Conservation (phyloP, 2,888 invertebrate species). For the Cremastinae sp. region DNA sequence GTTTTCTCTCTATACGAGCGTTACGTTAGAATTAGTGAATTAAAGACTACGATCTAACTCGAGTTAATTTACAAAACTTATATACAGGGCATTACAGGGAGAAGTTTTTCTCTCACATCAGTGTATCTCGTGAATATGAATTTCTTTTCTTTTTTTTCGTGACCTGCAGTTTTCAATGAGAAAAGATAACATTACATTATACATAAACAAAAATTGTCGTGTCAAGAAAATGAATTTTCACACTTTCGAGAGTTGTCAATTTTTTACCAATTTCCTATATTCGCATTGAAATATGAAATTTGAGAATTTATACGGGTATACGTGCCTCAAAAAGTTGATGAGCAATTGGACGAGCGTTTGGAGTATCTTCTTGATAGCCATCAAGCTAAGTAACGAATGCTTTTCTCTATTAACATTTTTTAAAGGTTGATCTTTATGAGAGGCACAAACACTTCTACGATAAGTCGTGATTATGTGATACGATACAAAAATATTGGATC, state of each 20-base stretch:
- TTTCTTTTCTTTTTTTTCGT: slow-evolving; percentile 53
- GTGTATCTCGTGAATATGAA: slow-evolving; percentile 40
- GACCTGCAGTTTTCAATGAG: slow-evolving; percentile 65
- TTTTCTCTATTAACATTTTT: slow-evolving; percentile 35
- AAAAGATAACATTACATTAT: too few relatives aligned
- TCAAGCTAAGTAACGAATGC: slow-evolving; percentile 42
- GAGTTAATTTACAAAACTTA: slow-evolving; percentile 76
- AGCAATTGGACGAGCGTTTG: slow-evolving; percentile 20
- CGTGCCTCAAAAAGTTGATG: slow-evolving; percentile 20
- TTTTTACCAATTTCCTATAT: too few relatives aligned
- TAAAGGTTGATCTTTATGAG: neutral
- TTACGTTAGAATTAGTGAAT: slow-evolving; percentile 48
- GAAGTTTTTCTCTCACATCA: slow-evolving; percentile 13
- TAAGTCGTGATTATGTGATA: slow-evolving; percentile 39
- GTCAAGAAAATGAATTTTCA: too few relatives aligned
- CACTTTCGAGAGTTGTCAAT: too few relatives aligned
- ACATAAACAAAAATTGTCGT: too few relatives aligned
- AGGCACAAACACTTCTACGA: slow-evolving; percentile 52
- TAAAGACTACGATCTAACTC: slow-evolving; percentile 53
- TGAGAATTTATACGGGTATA: slow-evolving; percentile 22
- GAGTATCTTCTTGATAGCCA: slow-evolving; percentile 26
- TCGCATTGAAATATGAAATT: slow-evolving; percentile 12
- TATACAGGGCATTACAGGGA: slow-evolving; percentile 66
- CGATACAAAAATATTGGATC: slow-evolving; percentile 58
- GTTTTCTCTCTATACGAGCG: slow-evolving; percentile 46